Percentiles rank a stretch among this genome's conserved stretches.
phyloP scores from a whole-genome alignment of 2,888 invertebrate species.

The Drosophila barbarae region DNA sequence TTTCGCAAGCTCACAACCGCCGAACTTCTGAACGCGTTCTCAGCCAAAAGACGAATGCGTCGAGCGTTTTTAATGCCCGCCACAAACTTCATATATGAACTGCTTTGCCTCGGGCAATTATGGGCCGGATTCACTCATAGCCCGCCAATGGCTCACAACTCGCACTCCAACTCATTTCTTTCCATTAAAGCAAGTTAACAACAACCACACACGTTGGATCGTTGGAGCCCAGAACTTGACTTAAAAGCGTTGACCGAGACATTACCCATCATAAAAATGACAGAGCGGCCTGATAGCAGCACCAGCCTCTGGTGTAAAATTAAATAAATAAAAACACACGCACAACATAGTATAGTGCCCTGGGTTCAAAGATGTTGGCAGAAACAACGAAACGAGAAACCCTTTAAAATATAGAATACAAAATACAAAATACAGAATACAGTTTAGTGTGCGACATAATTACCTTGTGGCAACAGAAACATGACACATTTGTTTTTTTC shows the following conservation, averaged over 20 bases:
- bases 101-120: constrained; percentile 9
- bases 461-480: constrained; percentile 66
- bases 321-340: constrained; percentile 8
- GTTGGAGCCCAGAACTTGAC: constrained; percentile 64
- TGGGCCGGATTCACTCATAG: constrained; percentile 26
- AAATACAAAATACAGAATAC: constrained; percentile 45
- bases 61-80: constrained; percentile 52
- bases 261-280: constrained; percentile 55
- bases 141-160: constrained; percentile 4
- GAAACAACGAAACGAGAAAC: constrained; percentile 38
- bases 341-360: constrained; percentile 42
- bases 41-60: constrained; percentile 51
- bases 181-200: constrained; percentile 50
- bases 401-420: constrained; percentile 36
- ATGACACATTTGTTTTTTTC: constrained; percentile 37
- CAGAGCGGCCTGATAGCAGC: constrained; percentile 43
- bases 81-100: constrained; percentile 40
- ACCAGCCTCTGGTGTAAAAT: constrained; percentile 17
- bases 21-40: constrained; percentile 69
- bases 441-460: constrained; percentile 48
- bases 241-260: constrained; percentile 73
- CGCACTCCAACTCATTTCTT: constrained; percentile 51
- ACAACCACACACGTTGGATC: constrained; percentile 13
- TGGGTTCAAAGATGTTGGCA: constrained; percentile 61
- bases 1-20: constrained; percentile 11